Conservation (phyloP, 2,797 vertebrate species). For the Coregonus ussuriensis region DNA sequence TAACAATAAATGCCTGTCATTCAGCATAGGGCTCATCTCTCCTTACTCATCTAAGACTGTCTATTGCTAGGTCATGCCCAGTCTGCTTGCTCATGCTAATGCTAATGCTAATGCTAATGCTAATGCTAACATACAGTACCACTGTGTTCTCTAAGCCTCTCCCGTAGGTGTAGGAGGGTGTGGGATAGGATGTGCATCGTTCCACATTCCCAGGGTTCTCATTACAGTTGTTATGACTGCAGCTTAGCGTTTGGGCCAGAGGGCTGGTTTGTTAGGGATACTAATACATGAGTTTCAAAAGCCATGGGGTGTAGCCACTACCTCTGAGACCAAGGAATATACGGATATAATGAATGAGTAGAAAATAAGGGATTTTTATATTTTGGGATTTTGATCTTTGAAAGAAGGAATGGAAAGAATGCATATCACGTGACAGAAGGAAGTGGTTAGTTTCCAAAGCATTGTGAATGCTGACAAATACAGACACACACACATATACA, state of each 20-base stretch:
- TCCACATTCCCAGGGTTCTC: slow-evolving; percentile 1
- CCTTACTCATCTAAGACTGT: no score
- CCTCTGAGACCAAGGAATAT: background rate
- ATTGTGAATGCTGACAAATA: slow-evolving; percentile 1
- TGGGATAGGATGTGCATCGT: background rate
- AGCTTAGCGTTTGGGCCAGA: background rate
- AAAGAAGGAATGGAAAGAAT: background rate
- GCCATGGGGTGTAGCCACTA: background rate
- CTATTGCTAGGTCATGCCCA: background rate
- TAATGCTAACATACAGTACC: background rate
- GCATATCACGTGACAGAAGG: background rate
- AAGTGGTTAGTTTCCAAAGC: slow-evolving; percentile 2
- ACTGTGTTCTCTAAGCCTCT: background rate
- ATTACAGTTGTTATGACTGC: slow-evolving; percentile 12
- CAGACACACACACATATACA: background rate
- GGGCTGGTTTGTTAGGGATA: background rate
- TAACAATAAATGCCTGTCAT: no score
- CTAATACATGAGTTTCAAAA: background rate
- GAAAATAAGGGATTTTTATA: background rate
- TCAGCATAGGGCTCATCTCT: no score
- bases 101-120: background rate
- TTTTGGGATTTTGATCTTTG: background rate
- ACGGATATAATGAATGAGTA: background rate
- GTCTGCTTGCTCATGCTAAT: background rate
- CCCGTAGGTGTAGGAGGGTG: background rate